A percentile compares a stretch with the other conserved stretches of the same genome.
phyloP scores from a whole-genome alignment of 2,113 vertebrate genomes.

The Grus americana region DNA sequence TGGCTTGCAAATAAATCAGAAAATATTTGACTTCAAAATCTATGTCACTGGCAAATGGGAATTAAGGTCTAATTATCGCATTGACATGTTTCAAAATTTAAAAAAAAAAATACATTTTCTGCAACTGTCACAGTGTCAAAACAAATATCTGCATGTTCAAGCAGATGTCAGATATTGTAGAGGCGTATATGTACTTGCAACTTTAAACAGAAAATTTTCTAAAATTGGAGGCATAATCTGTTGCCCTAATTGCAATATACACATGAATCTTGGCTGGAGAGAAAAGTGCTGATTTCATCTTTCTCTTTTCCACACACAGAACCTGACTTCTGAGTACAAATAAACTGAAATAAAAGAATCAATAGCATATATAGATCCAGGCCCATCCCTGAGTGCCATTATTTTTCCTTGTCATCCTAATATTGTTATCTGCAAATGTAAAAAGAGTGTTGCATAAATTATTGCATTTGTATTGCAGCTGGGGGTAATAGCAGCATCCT shows the following conservation, averaged over 20 bases:
- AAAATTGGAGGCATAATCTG: constrained; percentile 34
- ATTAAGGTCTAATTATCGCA: constrained; percentile 50
- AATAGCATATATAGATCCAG: background rate
- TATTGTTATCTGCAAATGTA: background rate
- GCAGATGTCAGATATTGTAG: constrained; percentile 50
- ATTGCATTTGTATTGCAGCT: background rate
- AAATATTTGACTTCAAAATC: constrained; percentile 13
- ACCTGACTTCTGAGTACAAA: background rate
- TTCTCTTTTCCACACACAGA: background rate
- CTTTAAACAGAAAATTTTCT: constrained; percentile 49
- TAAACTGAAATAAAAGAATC: background rate
- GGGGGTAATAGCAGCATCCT: background rate
- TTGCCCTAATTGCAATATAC: constrained; percentile 48
- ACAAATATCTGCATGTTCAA: constrained; percentile 62
- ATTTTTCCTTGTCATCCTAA: background rate
- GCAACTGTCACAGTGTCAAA: constrained; percentile 53
- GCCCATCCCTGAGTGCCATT: background rate
- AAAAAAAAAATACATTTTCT: constrained; percentile 11
- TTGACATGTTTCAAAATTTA: constrained; percentile 20
- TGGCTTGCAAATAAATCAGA: background rate
- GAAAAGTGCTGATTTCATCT: constrained; percentile 14
- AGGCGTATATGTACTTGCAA: background rate
- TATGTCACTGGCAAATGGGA: constrained; percentile 41
- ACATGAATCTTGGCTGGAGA: background rate
- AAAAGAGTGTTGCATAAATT: background rate